These are phyloP conservation scores for Gila robusta DNA, from an alignment of 2,797 vertebrate genomes.

Conservation along the genomic window DNA sequence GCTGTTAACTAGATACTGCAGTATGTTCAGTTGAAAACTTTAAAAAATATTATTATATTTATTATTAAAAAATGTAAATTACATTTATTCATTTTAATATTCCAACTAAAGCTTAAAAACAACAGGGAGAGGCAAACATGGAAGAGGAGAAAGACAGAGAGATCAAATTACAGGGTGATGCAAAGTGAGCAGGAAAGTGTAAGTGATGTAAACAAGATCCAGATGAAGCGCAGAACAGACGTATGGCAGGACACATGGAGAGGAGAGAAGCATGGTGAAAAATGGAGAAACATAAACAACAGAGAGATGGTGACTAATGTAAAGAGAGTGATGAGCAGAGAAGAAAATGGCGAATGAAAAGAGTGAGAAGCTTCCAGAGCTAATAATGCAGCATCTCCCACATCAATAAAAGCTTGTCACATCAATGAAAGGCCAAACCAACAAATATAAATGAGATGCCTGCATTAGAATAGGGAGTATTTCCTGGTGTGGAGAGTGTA, in stretches of 20 bases:
- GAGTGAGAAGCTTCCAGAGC: conserved; percentile 44
- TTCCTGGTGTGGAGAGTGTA: background rate
- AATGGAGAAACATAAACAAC: conserved; percentile 21
- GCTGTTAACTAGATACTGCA: background rate
- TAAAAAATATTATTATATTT: background rate
- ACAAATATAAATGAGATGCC: background rate
- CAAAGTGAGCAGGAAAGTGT: background rate
- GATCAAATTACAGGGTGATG: conserved; percentile 52
- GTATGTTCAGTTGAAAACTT: too few species aligned
- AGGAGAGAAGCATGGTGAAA: background rate
- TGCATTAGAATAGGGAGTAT: background rate
- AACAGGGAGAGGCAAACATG: conserved; percentile 53
- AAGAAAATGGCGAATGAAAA: background rate
- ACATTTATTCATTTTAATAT: background rate
- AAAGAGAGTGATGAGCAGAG: background rate
- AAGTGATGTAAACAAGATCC: conserved; percentile 46
- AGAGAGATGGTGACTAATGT: background rate
- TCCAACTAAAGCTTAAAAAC: conserved; percentile 54
- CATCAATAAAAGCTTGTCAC: conserved; percentile 34
- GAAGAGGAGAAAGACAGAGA: background rate
- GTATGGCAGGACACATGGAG: conserved; percentile 37
- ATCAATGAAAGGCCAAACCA: background rate
- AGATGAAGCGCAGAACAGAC: conserved; percentile 26
- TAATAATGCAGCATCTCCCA: conserved; percentile 70
- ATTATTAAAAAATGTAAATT: too few species aligned